Evolutionary conservation across 2,888 invertebrate species (phyloP).

Genomic region (Lissocephala sabroskyi): DNA sequence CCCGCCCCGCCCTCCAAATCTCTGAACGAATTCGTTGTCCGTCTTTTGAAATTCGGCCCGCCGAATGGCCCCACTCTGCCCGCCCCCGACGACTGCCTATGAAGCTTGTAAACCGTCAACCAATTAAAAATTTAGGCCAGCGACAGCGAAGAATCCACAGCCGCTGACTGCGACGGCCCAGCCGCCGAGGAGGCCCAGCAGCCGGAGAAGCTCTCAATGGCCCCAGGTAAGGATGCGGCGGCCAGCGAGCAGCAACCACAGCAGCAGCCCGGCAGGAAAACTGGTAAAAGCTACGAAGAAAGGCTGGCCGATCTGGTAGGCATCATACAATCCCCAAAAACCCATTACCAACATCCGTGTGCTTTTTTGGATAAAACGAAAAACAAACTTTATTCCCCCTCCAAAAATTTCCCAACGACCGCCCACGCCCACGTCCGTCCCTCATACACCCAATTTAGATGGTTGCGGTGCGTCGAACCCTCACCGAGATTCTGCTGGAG

Average conservation of each 20-base stretch:
- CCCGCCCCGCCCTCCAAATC: no score
- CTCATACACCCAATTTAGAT: constrained; percentile 76
- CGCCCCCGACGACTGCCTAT: no score
- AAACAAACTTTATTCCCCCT: no score
- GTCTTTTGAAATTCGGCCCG: no score
- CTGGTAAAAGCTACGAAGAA: constrained; percentile 68
- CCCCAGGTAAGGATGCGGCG: constrained; percentile 55
- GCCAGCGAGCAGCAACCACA: no score
- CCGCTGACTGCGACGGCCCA: constrained; percentile 41
- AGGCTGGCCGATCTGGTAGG: constrained; percentile 67
- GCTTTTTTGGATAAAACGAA: not conserved
- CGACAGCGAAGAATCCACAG: constrained; percentile 64
- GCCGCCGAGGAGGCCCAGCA: constrained; percentile 40
- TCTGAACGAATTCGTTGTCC: no score
- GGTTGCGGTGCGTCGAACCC: constrained; percentile 87
- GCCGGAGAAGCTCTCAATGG: constrained; percentile 30
- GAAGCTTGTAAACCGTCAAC: no score
- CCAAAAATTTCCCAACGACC: no score
- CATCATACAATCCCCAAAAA: constrained; percentile 32
- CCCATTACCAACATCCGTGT: not conserved
- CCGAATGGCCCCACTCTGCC: not conserved
- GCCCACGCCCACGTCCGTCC: not conserved
- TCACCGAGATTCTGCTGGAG: constrained; percentile 95
- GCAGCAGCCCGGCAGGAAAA: no score
- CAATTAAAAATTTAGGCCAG: constrained; percentile 69